phyloP scores from a whole-genome alignment of 2,888 invertebrate genomes.

The Cantharis lateralis region DNA sequence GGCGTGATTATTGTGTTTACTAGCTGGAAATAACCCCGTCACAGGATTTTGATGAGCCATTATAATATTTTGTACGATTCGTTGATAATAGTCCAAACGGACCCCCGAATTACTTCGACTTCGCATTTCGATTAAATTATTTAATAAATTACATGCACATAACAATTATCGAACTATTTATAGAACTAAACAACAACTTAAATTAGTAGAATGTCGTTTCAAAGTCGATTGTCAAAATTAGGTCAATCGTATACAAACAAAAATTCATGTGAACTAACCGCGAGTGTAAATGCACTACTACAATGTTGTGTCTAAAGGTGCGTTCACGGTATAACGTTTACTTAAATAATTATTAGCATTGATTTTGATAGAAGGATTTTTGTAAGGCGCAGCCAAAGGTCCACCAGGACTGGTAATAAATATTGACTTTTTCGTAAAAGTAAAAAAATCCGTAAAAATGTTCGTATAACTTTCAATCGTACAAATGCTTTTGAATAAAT shows the following conservation, averaged over 20 bases:
- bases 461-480: no score
- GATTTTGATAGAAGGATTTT: no score
- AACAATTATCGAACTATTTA: slow-evolving; percentile 7
- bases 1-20: slow-evolving; percentile 85
- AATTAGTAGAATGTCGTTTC: slow-evolving; percentile 23
- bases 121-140: slow-evolving; percentile 64
- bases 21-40: slow-evolving; percentile 94
- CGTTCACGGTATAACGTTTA: neutral
- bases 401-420: no score
- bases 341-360: no score
- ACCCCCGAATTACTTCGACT: slow-evolving; percentile 89
- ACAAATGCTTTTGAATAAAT: no score
- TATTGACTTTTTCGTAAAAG: no score
- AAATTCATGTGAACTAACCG: neutral
- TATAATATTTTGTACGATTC: slow-evolving; percentile 91
- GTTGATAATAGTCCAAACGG: slow-evolving; percentile 94
- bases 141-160: neutral
- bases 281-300: neutral
- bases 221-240: slow-evolving; percentile 29
- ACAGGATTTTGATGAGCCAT: slow-evolving; percentile 95
- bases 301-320: neutral
- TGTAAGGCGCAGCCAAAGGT: no score
- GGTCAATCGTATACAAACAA: neutral
- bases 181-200: slow-evolving; percentile 10
- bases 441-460: no score